Conservation (phyloP, 1,140 invertebrate species). For the Trinorchestia longiramus region DNA sequence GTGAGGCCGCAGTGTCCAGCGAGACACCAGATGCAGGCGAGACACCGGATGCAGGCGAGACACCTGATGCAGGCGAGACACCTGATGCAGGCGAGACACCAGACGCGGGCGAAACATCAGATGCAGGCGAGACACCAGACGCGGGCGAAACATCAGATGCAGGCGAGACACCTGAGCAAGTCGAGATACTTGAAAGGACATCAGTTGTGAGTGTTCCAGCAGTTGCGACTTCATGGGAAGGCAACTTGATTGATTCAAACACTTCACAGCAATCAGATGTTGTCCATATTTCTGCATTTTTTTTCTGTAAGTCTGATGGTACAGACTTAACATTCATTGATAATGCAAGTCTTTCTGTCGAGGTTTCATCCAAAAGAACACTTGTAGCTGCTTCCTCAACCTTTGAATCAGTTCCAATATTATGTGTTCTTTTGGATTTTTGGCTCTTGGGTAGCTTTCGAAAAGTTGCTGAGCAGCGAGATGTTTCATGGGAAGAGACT, state of each 20-base stretch:
- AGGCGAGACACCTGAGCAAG: not conserved
- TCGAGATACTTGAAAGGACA: not conserved
- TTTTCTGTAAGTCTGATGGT: not conserved
- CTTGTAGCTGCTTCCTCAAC: not conserved
- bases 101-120: not conserved
- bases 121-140: not conserved
- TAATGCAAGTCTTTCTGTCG: not conserved
- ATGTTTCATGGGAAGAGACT: not conserved
- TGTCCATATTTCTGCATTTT: not conserved
- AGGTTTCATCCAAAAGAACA: conserved; percentile 34
- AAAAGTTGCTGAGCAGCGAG: not conserved
- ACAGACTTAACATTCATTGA: not conserved
- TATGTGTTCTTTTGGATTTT: conserved; percentile 4
- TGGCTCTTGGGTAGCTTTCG: not conserved
- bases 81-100: not conserved
- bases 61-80: not conserved
- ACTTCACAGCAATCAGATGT: not conserved
- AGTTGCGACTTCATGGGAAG: not conserved
- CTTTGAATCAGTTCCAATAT: conserved; percentile 49
- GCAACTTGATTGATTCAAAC: not conserved
- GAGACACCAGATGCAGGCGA: not conserved
- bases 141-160: not conserved
- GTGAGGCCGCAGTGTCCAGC: not conserved
- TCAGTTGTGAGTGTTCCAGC: not conserved
- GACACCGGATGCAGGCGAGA: not conserved